Evolutionary conservation across 1,140 invertebrate species (phyloP).

Genomic region (Drosophila yakuba): DNA sequence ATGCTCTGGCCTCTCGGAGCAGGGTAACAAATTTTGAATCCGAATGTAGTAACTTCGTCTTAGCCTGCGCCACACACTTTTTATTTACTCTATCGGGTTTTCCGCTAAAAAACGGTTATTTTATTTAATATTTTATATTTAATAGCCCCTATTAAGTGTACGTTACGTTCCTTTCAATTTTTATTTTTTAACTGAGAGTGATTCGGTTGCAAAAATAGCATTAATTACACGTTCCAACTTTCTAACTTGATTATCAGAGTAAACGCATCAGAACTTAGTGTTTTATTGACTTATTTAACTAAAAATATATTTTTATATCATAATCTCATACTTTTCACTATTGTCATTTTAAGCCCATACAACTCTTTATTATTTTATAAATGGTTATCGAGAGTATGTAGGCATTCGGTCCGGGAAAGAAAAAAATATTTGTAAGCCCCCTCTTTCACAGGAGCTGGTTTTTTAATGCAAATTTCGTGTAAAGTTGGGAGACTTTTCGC

Average conservation of each 20-base stretch:
- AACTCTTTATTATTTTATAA: neutral
- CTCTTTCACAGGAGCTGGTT: conserved; percentile 27
- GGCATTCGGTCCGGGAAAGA: neutral
- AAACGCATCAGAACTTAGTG: too few relatives aligned
- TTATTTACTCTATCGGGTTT: conserved; percentile 1
- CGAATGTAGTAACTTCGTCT: conserved; percentile 10
- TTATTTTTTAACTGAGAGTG: too few relatives aligned
- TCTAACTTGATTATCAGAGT: too few relatives aligned
- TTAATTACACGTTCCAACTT: neutral
- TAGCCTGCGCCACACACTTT: neutral
- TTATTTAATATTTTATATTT: too few relatives aligned
- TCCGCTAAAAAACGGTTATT: too few relatives aligned
- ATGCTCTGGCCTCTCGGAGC: conserved; percentile 18
- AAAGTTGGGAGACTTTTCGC: conserved; percentile 17
- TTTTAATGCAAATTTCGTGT: conserved; percentile 78
- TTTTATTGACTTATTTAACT: too few relatives aligned
- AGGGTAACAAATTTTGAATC: conserved; percentile 19
- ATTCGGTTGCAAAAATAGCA: neutral
- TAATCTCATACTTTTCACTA: too few relatives aligned
- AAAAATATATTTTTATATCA: too few relatives aligned
- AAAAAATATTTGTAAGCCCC: conserved; percentile 12
- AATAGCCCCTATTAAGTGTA: too few relatives aligned
- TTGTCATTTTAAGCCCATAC: too few relatives aligned
- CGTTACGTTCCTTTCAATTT: too few relatives aligned
- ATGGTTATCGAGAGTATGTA: neutral